phyloP scores from a whole-genome alignment of 2,797 vertebrate genomes.

The Streptopelia turtur region DNA sequence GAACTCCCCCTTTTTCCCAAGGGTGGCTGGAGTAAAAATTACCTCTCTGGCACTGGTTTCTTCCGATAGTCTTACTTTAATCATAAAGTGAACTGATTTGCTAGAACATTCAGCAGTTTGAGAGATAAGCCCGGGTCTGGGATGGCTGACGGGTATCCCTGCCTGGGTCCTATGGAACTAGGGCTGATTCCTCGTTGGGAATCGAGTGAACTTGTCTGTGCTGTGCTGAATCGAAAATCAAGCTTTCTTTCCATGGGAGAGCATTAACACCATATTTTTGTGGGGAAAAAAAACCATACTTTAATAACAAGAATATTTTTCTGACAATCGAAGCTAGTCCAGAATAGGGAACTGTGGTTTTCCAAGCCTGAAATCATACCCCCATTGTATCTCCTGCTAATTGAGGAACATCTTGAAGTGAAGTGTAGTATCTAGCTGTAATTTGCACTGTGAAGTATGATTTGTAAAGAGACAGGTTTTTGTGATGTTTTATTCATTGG shows the following conservation, averaged over 20 bases:
- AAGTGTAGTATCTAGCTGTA: not conserved
- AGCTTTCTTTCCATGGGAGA: not conserved
- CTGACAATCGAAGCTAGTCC: not conserved
- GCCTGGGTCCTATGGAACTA: not conserved
- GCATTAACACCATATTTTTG: not conserved
- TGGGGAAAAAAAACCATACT: rapidly evolving
- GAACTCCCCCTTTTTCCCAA: not conserved
- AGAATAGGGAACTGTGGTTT: not conserved
- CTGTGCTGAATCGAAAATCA: not conserved
- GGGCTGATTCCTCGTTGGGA: not conserved
- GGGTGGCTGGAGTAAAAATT: constrained; percentile 21
- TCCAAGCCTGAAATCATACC: not conserved
- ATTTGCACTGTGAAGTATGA: constrained; percentile 14
- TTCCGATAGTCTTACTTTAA: not conserved
- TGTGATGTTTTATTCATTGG: constrained; percentile 56
- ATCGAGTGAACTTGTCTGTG: not conserved
- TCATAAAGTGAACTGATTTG: not conserved
- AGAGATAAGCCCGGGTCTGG: not conserved
- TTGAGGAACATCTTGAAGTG: not conserved
- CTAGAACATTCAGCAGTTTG: not conserved
- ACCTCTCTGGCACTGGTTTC: constrained; percentile 6
- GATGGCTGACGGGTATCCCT: not conserved
- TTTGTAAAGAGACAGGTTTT: constrained; percentile 37
- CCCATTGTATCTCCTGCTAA: not conserved
- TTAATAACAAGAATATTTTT: not conserved